These are phyloP conservation scores for Thalassophryne amazonica DNA, from an alignment of 2,797 vertebrate species.

Conservation along the genomic window DNA sequence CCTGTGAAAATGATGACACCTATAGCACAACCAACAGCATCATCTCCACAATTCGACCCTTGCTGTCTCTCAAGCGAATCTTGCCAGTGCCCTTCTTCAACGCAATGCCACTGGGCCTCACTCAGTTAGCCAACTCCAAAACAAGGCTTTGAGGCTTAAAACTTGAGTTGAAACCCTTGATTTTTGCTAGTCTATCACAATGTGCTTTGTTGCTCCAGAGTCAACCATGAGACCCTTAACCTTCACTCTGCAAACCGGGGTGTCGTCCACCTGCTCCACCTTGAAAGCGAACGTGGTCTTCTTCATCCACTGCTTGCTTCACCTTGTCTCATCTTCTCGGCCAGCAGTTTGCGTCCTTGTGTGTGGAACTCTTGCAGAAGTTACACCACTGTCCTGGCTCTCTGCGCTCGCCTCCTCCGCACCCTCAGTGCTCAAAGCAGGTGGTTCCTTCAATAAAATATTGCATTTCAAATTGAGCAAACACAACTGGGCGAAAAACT, in stretches of 20 bases:
- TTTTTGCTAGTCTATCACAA: not conserved
- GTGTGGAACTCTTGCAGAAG: constrained; percentile 4
- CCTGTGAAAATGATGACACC: too few species aligned
- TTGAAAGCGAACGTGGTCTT: not conserved
- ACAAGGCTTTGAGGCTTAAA: not conserved
- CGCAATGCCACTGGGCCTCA: too few species aligned
- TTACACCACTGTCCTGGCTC: not conserved
- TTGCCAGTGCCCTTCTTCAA: too few species aligned
- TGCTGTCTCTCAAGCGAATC: too few species aligned
- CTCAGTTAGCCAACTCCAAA: too few species aligned
- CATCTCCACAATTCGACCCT: too few species aligned
- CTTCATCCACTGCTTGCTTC: not conserved
- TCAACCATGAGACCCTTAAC: not conserved
- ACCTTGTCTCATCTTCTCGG: not conserved
- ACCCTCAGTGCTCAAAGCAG: too few species aligned
- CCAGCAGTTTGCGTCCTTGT: not conserved
- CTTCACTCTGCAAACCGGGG: too few species aligned
- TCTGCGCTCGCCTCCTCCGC: not conserved
- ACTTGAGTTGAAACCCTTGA: not conserved
- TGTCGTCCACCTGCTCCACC: not conserved
- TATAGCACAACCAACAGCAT: too few species aligned
- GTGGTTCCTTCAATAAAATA: too few species aligned
- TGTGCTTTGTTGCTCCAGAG: not conserved
- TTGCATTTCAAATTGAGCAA: not conserved
- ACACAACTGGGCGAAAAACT: not conserved